Base-by-base conservation (phyloP, 2,888 invertebrate species). In the Anorthoa munda region DNA sequence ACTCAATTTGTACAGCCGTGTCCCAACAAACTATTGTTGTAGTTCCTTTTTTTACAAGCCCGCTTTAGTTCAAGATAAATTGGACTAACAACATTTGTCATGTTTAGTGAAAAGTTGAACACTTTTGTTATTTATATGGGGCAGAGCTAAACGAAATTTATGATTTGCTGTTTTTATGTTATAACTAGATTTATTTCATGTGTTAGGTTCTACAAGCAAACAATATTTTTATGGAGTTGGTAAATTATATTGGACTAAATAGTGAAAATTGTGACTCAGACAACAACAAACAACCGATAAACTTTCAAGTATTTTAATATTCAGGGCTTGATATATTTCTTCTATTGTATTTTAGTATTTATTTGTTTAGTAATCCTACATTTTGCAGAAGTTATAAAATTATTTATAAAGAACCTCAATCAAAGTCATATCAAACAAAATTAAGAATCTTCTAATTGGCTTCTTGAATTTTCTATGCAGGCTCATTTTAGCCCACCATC, bases 1-100 rank as follows among this genome's bases (percentile, higher is more conserved):
- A 66, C 53, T 64, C 69, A 75, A 86, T 77, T 83, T 76, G 65
- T 74, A 60, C 60, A 56, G 31, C 65, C 58, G 2, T 31, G 26
- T 31, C 26, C 31, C 21, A 69, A 66, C 59, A 67, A 59, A 69
- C 74, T 71, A 68, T 71, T 70, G 31, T 70, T 66, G 55, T 69
- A 31, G 31, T 39, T 59, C 31, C 15, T 21, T 21, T 83, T 79
- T 61, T 45, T 67, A 65, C 64, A 31, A 83, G 48, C 55, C 17
- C 23, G 31, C 26, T 70, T 69, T 31, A 26, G 56, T 45, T 17
- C 12, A 26, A 65, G 31, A 75, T 69, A 64, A 63, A 63, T 66
- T 63, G 56, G 56, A 64, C 23, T n/a, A 26, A 45, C 39, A 67
- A 56, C 45, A 56, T 81, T 73, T 61, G 51, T 66, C 56, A 58